phyloP scores from a whole-genome alignment of 2,888 invertebrate genomes.

The Pecten maximus region DNA sequence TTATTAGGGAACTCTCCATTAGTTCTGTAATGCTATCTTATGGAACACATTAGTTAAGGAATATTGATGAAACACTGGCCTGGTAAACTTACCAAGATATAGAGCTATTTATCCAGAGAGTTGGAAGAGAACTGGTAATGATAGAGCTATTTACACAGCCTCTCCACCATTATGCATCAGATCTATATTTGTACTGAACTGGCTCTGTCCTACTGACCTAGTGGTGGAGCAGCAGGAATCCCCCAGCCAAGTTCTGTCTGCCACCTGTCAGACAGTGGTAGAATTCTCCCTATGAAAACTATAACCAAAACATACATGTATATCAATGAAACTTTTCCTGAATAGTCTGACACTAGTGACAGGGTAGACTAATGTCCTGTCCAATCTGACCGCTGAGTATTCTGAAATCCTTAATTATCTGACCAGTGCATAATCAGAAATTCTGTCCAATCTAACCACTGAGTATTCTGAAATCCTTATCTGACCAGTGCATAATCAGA shows the following conservation, averaged over 20 bases:
- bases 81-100: too few relatives aligned
- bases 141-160: background rate
- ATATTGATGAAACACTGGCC: too few relatives aligned
- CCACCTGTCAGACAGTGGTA: background rate
- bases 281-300: too few relatives aligned
- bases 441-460: background rate
- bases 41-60: too few relatives aligned
- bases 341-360: too few relatives aligned
- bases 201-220: background rate
- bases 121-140: background rate
- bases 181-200: constrained; percentile 1
- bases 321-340: background rate
- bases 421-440: background rate
- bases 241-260: background rate
- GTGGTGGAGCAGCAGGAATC: background rate
- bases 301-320: too few relatives aligned
- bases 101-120: background rate
- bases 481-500: background rate
- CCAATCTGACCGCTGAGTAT: background rate
- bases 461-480: too few relatives aligned
- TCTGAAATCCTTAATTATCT: background rate
- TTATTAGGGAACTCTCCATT: too few relatives aligned
- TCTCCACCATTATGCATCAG: background rate
- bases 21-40: too few relatives aligned
- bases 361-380: background rate